Percentiles rank a stretch among this genome's conserved stretches.
These are phyloP conservation scores for Branchellion lobata DNA, from an alignment of 2,888 invertebrate species.

Conservation along the genomic window DNA sequence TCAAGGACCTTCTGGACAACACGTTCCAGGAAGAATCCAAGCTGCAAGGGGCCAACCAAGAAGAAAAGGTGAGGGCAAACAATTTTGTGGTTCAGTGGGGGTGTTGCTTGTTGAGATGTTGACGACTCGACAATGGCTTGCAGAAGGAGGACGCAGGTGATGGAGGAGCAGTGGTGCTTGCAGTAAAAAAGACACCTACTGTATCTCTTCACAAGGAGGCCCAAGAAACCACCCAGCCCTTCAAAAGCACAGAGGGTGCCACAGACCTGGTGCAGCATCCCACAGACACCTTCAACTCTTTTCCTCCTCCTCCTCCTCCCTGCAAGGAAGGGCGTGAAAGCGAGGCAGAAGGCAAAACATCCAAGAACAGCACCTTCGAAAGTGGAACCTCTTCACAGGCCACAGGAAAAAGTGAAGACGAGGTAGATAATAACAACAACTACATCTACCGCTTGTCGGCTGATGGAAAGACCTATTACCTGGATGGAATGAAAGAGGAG, in stretches of 20 bases:
- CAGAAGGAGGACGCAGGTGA: too few relatives aligned
- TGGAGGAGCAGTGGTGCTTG: too few relatives aligned
- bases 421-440: background rate
- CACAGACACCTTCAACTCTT: background rate
- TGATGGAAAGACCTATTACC: background rate
- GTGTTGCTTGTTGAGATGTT: too few relatives aligned
- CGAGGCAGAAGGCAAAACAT: too few relatives aligned
- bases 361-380: background rate
- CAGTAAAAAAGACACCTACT: too few relatives aligned
- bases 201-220: too few relatives aligned
- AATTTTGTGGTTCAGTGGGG: too few relatives aligned
- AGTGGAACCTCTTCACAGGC: background rate
- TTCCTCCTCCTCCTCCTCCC: background rate
- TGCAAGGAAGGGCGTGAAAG: background rate
- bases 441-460: background rate
- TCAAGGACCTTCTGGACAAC: constrained; percentile 34
- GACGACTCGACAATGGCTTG: too few relatives aligned
- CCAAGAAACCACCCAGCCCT: background rate
- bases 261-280: too few relatives aligned
- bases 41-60: too few relatives aligned
- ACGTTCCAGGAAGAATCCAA: constrained; percentile 11
- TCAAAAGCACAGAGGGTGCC: background rate
- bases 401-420: too few relatives aligned
- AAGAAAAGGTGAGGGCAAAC: constrained; percentile 11
- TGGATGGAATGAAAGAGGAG: background rate